Evolutionary conservation across 2,888 invertebrate genomes (phyloP).

Genomic region (Euplagia quadripunctaria): DNA sequence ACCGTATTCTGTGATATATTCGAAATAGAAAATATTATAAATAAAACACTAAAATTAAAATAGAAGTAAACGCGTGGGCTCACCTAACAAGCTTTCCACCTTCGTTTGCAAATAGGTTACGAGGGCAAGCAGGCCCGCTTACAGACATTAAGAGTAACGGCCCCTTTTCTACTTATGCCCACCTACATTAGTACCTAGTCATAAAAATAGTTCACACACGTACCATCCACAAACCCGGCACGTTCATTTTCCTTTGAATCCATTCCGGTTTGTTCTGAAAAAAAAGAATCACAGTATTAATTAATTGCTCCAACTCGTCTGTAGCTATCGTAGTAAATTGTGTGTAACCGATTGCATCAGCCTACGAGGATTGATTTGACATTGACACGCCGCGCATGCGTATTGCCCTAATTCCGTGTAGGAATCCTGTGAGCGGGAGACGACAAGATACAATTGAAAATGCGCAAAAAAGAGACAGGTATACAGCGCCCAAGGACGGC

Average conservation of each 20-base stretch:
- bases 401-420: conserved; percentile 81
- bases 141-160: conserved; percentile 38
- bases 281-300: conserved; percentile 58
- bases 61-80: conserved; percentile 12
- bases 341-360: conserved; percentile 79
- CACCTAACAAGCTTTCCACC: conserved; percentile 26
- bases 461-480: conserved; percentile 62
- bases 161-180: conserved; percentile 28
- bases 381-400: conserved; percentile 86
- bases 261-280: conserved; percentile 59
- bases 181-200: conserved; percentile 34
- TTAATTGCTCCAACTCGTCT: conserved; percentile 54
- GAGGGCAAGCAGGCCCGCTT: conserved; percentile 31
- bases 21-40: not conserved
- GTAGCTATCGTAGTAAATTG: conserved; percentile 57
- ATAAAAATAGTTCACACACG: conserved; percentile 41
- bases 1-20: not conserved
- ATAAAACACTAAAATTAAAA: not conserved
- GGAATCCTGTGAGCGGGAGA: conserved; percentile 65
- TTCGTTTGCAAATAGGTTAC: conserved; percentile 49
- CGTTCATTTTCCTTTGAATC: conserved; percentile 50
- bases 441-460: conserved; percentile 50
- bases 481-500: conserved; percentile 59
- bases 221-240: conserved; percentile 51
- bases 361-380: conserved; percentile 86